These are phyloP conservation scores for Paralichthys olivaceus DNA, from an alignment of 2,113 vertebrate species.

Conservation along the genomic window DNA sequence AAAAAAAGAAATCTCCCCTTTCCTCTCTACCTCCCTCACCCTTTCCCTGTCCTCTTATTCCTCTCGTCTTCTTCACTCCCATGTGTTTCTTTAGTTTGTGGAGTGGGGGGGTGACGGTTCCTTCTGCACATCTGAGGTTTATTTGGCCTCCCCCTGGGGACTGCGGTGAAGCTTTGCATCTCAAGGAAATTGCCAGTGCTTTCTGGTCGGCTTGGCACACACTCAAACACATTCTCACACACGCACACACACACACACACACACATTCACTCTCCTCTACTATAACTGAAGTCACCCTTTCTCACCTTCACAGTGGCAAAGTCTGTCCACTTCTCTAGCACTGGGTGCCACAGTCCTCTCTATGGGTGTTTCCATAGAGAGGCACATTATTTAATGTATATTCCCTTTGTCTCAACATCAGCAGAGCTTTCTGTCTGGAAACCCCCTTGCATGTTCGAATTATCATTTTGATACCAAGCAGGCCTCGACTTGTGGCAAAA, in stretches of 20 bases:
- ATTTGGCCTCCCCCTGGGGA: conserved; percentile 83
- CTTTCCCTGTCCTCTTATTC: conserved; percentile 55
- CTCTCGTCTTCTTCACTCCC: conserved; percentile 52
- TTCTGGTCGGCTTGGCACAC: conserved; percentile 82
- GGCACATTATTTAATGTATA: conserved; percentile 9
- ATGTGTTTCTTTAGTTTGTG: conserved; percentile 63
- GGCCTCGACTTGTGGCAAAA: conserved; percentile 2
- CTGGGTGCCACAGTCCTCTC: conserved; percentile 1
- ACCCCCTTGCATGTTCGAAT: conserved; percentile 1
- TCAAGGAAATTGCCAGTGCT: conserved; percentile 86
- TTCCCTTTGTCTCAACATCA: conserved; percentile 8
- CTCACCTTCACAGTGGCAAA: conserved; percentile 61
- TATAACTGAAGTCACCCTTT: conserved; percentile 26
- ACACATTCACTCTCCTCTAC: conserved; percentile 41
- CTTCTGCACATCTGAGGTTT: conserved; percentile 88
- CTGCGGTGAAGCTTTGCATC: conserved; percentile 81
- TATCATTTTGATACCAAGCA: conserved; percentile 5
- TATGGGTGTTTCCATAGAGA: not conserved
- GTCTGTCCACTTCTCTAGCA: conserved; percentile 41
- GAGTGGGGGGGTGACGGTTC: conserved; percentile 68
- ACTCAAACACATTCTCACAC: conserved; percentile 81
- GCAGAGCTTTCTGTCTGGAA: conserved; percentile 20
- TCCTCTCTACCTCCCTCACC: conserved; percentile 39
- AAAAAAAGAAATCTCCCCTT: conserved; percentile 55
- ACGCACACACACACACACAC: conserved; percentile 49